Evolutionary conservation across 1,140 invertebrate species (phyloP), one percentile per base, ranked within the genome.

Genomic region (Rhizoglyphus robini): DNA sequence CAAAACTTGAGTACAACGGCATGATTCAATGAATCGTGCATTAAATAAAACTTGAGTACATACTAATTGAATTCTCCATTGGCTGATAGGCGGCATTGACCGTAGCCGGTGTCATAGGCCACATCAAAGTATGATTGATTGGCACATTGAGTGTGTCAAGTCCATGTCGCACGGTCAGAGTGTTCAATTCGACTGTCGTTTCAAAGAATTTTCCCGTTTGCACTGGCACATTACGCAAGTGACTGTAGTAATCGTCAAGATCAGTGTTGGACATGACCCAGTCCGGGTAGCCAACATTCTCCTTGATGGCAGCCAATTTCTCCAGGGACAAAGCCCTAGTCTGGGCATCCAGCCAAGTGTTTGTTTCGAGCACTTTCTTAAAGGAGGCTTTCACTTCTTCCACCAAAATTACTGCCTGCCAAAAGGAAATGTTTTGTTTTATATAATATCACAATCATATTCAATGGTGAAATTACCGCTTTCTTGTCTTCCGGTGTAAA

Each of bases 281-380:
- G 34, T 74, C 71, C 31, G 77, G 74, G 67, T 77, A 79, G 3
- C 77, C 78, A 49, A 79, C 78, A 63, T 77, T 75, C 30, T 76
- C 74, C 29, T 68, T 69, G 41, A 79, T 77, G 11, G 71, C 71
- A 38, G 70, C 54, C 13, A 65, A 46, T 68, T 72, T 65, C n/a
- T 66, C 8, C 63, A 59, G 11, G 0, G 91, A 91, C 13, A 84
- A 80, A 61, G 79, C 77, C 51, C 85, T 81, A 0, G 91, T 96
- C 71, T 88, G 83, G 1, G 80, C 75, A 71, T 96, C 91, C 88
- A 96, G 94, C 93, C 93, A 96, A 34, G 84, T 81, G 3, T 93
- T 76, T 90, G 85, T 0, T 87, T 89, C 80, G n/a, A 72, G 27
- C 2, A 72, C 63, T 18, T 68, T 51, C 18, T 70, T 32, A 47